phyloP scores from a whole-genome alignment of 2,888 invertebrate species.

The Aphidoletes aphidimyza region DNA sequence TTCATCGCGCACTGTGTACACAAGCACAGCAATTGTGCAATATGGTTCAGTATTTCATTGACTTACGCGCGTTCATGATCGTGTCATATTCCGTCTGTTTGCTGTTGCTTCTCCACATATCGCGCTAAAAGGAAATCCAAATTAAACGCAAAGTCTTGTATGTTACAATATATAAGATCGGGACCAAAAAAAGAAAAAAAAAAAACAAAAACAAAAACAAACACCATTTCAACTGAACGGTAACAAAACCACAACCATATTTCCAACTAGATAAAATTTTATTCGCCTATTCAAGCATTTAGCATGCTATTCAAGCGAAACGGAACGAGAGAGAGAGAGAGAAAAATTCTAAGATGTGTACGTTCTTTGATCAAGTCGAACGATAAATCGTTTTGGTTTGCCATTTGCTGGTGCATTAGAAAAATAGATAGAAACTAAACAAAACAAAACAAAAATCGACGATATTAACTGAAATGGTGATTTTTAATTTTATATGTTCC shows the following conservation, averaged over 20 bases:
- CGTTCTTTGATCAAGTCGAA: background rate
- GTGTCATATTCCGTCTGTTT: background rate
- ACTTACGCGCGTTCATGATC: slow-evolving; percentile 46
- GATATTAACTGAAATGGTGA: background rate
- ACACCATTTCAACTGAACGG: background rate
- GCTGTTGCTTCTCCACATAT: background rate
- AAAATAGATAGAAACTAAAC: background rate
- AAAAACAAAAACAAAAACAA: background rate
- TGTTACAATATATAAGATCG: no score
- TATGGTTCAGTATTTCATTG: slow-evolving; percentile 48
- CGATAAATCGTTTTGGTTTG: background rate
- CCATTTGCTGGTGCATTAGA: slow-evolving; percentile 23
- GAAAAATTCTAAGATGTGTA: no score
- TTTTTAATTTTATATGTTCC: background rate
- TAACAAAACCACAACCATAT: slow-evolving; percentile 22
- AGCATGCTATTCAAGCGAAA: slow-evolving; percentile 22
- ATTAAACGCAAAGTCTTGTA: background rate
- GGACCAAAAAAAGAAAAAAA: no score
- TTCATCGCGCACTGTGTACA: slow-evolving; percentile 48
- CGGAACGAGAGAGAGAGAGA: no score
- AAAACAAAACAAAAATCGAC: no score
- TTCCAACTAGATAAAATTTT: background rate
- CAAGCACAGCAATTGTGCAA: slow-evolving; percentile 43
- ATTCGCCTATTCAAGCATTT: no score
- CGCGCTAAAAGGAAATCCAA: background rate